phyloP scores from a whole-genome alignment of 2,113 vertebrate genomes.

The Datnioides undecimradiatus region DNA sequence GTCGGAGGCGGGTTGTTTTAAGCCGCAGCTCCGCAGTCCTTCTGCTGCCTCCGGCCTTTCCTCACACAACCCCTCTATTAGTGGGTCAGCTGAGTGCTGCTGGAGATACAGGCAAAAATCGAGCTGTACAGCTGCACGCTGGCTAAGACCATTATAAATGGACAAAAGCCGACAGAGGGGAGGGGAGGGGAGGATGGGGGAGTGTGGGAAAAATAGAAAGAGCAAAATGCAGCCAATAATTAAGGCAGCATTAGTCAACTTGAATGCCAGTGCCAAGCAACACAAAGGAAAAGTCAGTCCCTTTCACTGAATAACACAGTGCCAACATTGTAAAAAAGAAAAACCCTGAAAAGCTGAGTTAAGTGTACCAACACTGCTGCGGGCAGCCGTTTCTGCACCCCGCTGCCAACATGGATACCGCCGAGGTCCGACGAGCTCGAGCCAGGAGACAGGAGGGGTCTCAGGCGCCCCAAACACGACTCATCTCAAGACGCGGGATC shows the following conservation, averaged over 20 bases:
- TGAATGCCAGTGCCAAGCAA: constrained; percentile 35
- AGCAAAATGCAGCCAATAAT: constrained; percentile 61
- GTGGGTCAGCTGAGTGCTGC: constrained; percentile 65
- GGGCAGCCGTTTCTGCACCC: not conserved
- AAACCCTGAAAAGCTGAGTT: constrained; percentile 19
- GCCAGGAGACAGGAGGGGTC: not conserved
- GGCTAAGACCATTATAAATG: constrained; percentile 38
- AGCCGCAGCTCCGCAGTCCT: constrained; percentile 59
- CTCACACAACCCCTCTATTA: constrained; percentile 63
- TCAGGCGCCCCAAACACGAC: constrained; percentile 4
- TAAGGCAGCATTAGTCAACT: constrained; percentile 61
- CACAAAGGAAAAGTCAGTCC: constrained; percentile 35
- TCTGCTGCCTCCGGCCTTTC: constrained; percentile 54
- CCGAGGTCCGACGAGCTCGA: not conserved
- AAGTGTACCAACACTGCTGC: constrained; percentile 2
- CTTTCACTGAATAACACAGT: constrained; percentile 35
- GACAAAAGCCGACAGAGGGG: constrained; percentile 51
- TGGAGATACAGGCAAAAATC: constrained; percentile 39
- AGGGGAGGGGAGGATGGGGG: not conserved
- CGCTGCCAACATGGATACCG: constrained; percentile 1
- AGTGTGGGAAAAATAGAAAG: constrained; percentile 51
- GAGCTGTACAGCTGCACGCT: constrained; percentile 49
- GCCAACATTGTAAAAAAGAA: constrained; percentile 10
- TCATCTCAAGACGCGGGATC: not conserved
- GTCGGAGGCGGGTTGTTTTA: constrained; percentile 43